Evolutionary conservation across 2,888 invertebrate species (phyloP).

Genomic region (Drosophila tripunctata): DNA sequence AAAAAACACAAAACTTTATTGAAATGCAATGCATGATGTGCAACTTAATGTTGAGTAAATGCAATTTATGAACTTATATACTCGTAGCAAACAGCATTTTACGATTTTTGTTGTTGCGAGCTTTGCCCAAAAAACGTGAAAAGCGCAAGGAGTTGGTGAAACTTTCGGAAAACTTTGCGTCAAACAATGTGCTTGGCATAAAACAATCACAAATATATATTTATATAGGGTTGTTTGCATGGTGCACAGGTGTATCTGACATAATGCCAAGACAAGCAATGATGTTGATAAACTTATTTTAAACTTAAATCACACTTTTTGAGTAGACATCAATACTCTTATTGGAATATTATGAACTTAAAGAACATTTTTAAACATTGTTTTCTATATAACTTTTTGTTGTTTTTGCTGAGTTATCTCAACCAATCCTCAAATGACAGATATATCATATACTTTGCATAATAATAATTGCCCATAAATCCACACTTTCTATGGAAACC

Average conservation of each 20-base stretch:
- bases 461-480: too few species aligned
- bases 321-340: neutral
- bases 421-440: too few species aligned
- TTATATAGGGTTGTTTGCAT: neutral
- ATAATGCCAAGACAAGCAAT: neutral
- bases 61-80: constrained; percentile 41
- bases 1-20: constrained; percentile 46
- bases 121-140: neutral
- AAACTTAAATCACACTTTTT: neutral
- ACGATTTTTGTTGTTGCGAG: neutral
- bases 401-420: too few species aligned
- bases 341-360: neutral
- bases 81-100: neutral
- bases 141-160: neutral
- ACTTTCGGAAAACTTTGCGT: constrained; percentile 10
- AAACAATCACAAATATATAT: constrained; percentile 3
- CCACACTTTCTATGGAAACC: too few species aligned
- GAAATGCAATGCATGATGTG: constrained; percentile 42
- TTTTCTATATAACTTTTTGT: too few species aligned
- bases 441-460: too few species aligned
- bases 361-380: neutral
- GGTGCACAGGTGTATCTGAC: neutral
- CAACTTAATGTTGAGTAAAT: constrained; percentile 41
- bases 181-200: neutral
- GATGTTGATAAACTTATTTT: neutral